These are phyloP conservation scores for Drosophila tani DNA, from an alignment of 1,140 invertebrate species.

Conservation along the genomic window DNA sequence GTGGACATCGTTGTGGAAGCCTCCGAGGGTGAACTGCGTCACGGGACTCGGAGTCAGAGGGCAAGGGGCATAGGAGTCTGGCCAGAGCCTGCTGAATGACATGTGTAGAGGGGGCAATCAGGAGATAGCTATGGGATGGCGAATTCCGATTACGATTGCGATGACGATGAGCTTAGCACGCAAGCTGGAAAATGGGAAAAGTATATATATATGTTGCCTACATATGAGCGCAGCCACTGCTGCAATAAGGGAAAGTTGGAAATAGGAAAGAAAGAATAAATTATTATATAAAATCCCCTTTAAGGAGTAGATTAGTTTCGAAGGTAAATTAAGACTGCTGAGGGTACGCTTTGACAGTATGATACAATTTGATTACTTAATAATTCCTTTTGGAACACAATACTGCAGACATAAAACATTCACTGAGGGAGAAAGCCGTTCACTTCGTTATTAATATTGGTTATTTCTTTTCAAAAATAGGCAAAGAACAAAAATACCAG, in stretches of 20 bases:
- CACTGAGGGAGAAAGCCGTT: no score
- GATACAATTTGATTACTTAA: not conserved
- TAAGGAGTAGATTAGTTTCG: not conserved
- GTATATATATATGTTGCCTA: slow-evolving; percentile 45
- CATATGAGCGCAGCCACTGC: slow-evolving; percentile 34
- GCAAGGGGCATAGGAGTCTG: slow-evolving; percentile 5
- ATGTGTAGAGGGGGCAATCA: slow-evolving; percentile 42
- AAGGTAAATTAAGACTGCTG: not conserved
- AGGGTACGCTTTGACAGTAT: no score
- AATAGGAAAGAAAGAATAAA: slow-evolving; percentile 11
- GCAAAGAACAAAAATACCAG: no score
- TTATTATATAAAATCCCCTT: slow-evolving; percentile 8
- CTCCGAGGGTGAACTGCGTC: slow-evolving; percentile 6
- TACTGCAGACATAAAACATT: no score
- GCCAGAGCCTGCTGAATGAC: slow-evolving; percentile 28
- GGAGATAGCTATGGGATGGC: slow-evolving; percentile 38
- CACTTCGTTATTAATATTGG: no score
- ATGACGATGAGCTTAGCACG: slow-evolving; percentile 47
- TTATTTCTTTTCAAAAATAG: no score
- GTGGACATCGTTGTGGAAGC: slow-evolving; percentile 26
- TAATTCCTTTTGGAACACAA: not conserved
- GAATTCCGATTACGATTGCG: slow-evolving; percentile 37
- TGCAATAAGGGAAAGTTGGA: slow-evolving; percentile 17
- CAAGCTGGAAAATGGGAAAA: slow-evolving; percentile 16
- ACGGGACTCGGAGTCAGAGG: slow-evolving; percentile 15